Percentiles rank a stretch among this genome's conserved stretches.
Evolutionary conservation across 2,888 invertebrate genomes (phyloP).

Genomic region (Atrina japonica): DNA sequence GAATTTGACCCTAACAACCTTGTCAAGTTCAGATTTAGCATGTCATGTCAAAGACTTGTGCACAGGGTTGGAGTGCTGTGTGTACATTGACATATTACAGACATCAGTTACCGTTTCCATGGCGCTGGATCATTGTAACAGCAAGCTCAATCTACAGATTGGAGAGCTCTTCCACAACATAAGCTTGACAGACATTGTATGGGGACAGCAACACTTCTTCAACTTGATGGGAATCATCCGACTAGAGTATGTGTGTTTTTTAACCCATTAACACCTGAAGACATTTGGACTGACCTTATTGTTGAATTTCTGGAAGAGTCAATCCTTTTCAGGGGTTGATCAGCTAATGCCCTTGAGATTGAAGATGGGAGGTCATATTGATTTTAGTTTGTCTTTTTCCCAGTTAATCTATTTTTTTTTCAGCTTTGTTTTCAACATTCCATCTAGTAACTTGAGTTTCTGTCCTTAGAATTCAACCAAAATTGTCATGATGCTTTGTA

Average conservation of each 20-base stretch:
- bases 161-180: conserved; percentile 27
- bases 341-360: too few species aligned
- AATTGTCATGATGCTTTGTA: too few species aligned
- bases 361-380: too few species aligned
- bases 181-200: conserved; percentile 10
- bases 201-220: conserved; percentile 7
- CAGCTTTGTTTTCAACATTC: too few species aligned
- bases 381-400: too few species aligned
- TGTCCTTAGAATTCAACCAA: too few species aligned
- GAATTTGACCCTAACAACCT: conserved; percentile 29
- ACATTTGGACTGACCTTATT: too few species aligned
- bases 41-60: conserved; percentile 45
- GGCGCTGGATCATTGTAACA: conserved; percentile 37
- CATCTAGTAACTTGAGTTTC: too few species aligned
- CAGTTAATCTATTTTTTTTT: too few species aligned
- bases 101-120: conserved; percentile 32
- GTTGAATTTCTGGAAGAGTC: too few species aligned
- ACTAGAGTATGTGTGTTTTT: conserved; percentile 38
- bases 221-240: conserved; percentile 28
- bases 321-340: conserved; percentile 16
- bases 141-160: conserved; percentile 16
- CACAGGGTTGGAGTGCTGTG: conserved; percentile 42
- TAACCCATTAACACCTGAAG: too few species aligned
- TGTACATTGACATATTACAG: conserved; percentile 39
- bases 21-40: conserved; percentile 33